Evolutionary conservation across 2,888 invertebrate species (phyloP), one percentile per base, ranked within the genome.

Genomic region (Yponomeuta cagnagella): DNA sequence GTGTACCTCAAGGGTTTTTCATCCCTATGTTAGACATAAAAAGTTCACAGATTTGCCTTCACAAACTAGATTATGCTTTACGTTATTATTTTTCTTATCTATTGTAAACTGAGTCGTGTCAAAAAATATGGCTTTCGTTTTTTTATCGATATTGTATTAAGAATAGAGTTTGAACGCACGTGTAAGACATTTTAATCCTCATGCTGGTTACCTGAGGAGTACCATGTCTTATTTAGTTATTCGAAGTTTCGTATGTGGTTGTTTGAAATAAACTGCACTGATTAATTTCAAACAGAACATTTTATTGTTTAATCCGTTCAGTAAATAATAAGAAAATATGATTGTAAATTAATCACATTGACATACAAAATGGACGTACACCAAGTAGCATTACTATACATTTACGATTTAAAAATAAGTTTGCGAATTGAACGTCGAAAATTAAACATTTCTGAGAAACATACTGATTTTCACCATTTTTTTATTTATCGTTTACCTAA

Each of bases 231-330:
- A 37, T 37, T 37, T 37, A 37, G 37, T 37, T 37, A 37, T 43
- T 43, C 8, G 2, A 33, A 33, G 43, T 43, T 8, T 43, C 43
- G 43, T 43, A 43, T 73, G 71, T 74, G 23, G 72, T 70, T 48
- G 69, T 68, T 68, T 23, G 72, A 72, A 72, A 76, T 76, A 90
- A 91, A 92, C 87, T 81, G 77, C 86, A 78, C 80, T 75, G 52
- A 76, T 76, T 83, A 85, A 90, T 89, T 89, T 86, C 88, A 92
- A 92, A 92, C 91, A 92, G 91, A 92, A 92, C 92, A 92, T 91
- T 92, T 92, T 90, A 92, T 92, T 91, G 86, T 88, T 90, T 89
- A 90, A 91, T 90, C 89, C 91, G 90, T 90, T 90, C 86, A 89
- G 86, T 88, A 85, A 69, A 58, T 58, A 58, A 58, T 12, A 58